Base-by-base conservation (phyloP, 2,797 vertebrate species). In the Lacerta agilis region DNA sequence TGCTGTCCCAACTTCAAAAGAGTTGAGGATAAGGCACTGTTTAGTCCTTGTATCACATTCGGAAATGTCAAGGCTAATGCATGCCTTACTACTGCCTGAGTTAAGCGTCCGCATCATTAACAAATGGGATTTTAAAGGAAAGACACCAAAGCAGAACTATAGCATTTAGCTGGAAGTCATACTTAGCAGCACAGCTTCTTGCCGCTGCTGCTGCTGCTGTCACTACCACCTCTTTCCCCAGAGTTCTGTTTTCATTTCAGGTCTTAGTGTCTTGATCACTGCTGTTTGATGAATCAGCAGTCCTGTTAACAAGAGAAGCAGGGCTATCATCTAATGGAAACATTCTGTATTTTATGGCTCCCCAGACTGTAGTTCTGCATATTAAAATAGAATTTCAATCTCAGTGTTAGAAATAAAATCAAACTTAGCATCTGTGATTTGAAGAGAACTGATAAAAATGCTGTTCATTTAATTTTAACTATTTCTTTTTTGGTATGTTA, bases 341-440 rank as follows among this genome's bases (percentile, higher is more conserved):
- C 95, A 96, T 85, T 96, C 94, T 87, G 89, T 94, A 93, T 95
- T 97, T 97, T 97, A 97, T 94, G 93, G 92, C 93, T 97, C 97
- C 96, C 97, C 85, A 87, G 94, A 89, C 95, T 96, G 93, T 93
- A 96, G 91, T 97, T 97, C 91, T 96, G 96, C 95, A 96, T 97
- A 97, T 96, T 96, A 95, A 97, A 96, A 97, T 69, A 95, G 95
- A 97, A 95, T 97, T 97, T 96, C 95, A 96, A 97, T 97, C 96
- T 97, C 94, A 89, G 85, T 90, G 82, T 93, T 94, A 96, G 95
- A 96, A 96, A 97, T 96, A 96, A 97, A 97, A 97, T 97, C 82
- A 97, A 96, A 96, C 94, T 89, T 94, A 96, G 93, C 96, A 97
- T 97, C 96, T 97, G 96, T 95, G 95, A 83, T 93, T 96, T 96